Conservation (phyloP, 2,113 vertebrate species). For the Aramus guarauna region DNA sequence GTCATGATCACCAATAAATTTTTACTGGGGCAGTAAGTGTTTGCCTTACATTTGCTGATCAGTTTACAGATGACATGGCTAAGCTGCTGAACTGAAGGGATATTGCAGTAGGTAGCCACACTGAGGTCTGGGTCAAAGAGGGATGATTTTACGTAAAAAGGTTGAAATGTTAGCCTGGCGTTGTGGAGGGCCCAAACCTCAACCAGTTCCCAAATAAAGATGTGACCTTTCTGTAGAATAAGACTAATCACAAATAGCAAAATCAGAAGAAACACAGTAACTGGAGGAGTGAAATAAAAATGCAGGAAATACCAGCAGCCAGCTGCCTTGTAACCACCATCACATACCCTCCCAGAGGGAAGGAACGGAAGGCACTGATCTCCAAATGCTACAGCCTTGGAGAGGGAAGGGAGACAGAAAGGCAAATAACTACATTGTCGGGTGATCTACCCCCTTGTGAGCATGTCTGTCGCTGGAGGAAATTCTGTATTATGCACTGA, state of each 20-base stretch:
- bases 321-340: neutral
- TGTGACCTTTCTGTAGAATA: neutral
- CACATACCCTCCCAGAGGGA: neutral
- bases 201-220: neutral
- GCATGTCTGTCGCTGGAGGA: neutral
- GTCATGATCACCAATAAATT: neutral
- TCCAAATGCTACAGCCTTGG: neutral
- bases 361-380: neutral
- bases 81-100: neutral
- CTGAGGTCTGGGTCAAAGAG: neutral
- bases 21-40: neutral
- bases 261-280: neutral
- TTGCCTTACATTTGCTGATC: neutral
- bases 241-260: neutral
- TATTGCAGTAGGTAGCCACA: neutral
- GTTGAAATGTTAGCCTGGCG: neutral
- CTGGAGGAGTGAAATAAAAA: neutral
- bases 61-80: neutral
- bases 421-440: neutral
- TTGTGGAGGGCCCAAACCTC: neutral
- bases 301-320: neutral
- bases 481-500: neutral
- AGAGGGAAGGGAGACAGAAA: neutral
- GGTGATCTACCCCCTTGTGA: neutral
- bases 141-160: neutral